Evolutionary conservation across 2,888 invertebrate species (phyloP).

Genomic region (Dryadula phaetusa): DNA sequence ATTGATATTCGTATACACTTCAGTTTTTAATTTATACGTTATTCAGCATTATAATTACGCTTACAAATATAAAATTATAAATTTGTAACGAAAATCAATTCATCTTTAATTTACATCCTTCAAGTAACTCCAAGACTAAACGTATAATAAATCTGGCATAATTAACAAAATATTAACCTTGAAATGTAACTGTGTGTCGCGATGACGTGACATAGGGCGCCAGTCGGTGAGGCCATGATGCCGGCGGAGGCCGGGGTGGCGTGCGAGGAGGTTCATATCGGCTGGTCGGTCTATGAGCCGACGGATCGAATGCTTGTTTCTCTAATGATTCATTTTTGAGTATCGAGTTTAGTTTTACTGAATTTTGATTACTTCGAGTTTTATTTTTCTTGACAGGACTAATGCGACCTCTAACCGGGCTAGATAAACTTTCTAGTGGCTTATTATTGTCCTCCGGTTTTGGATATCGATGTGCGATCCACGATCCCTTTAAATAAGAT

Average conservation of each 20-base stretch:
- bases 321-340: conserved; percentile 82
- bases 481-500: conserved; percentile 90
- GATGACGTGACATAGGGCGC: conserved; percentile 80
- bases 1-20: conserved; percentile 28
- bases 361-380: conserved; percentile 62
- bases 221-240: conserved; percentile 73
- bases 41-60: background rate
- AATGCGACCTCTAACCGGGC: conserved; percentile 60
- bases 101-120: conserved; percentile 37
- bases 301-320: conserved; percentile 89
- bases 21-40: background rate
- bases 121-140: conserved; percentile 75
- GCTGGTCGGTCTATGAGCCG: conserved; percentile 89
- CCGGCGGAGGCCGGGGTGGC: conserved; percentile 80
- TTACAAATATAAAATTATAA: background rate
- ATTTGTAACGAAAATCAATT: conserved; percentile 28
- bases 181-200: conserved; percentile 89
- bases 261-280: conserved; percentile 89
- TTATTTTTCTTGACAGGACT: conserved; percentile 75
- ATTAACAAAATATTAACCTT: conserved; percentile 84
- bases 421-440: conserved; percentile 80
- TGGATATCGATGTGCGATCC: conserved; percentile 92
- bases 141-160: conserved; percentile 49
- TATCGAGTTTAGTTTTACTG: conserved; percentile 80
- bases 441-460: conserved; percentile 87